A percentile compares a stretch with the other conserved stretches of the same genome.
phyloP scores from a whole-genome alignment of 1,140 invertebrate genomes.

The Neodiprion fabricii region DNA sequence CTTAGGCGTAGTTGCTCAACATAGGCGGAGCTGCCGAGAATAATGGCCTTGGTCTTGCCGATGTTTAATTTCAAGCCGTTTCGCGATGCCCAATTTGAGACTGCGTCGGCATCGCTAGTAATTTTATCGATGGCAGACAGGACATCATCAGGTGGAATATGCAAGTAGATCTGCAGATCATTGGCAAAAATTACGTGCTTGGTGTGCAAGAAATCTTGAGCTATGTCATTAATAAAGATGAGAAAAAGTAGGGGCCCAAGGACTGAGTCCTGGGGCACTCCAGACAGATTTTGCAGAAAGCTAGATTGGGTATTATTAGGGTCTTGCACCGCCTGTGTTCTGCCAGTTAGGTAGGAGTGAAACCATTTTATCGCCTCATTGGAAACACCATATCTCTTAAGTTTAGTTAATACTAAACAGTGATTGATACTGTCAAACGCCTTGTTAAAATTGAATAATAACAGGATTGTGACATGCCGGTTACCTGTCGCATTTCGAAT shows the following conservation, averaged over 20 bases:
- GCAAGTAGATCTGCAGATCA: too few species aligned
- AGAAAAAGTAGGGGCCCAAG: background rate
- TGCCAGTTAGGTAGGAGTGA: slow-evolving; percentile 3
- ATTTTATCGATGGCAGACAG: background rate
- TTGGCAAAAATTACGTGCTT: background rate
- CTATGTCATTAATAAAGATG: background rate
- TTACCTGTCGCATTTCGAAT: background rate
- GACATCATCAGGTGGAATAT: background rate
- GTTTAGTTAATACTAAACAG: background rate
- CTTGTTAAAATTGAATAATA: slow-evolving; percentile 6
- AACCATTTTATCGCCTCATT: slow-evolving; percentile 4
- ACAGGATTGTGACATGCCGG: background rate
- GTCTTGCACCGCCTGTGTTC: slow-evolving; percentile 2
- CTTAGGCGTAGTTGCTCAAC: background rate
- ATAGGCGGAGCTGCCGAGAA: background rate
- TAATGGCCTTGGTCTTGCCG: background rate
- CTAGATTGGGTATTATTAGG: too few species aligned
- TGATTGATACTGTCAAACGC: slow-evolving; percentile 19
- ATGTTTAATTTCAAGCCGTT: background rate
- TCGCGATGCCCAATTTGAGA: background rate
- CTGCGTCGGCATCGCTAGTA: background rate
- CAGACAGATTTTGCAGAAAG: too few species aligned
- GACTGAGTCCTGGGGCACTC: too few species aligned
- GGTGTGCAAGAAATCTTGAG: background rate
- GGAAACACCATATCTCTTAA: background rate